Evolutionary conservation across 2,113 vertebrate species (phyloP).

Genomic region (Platysteira castanea): DNA sequence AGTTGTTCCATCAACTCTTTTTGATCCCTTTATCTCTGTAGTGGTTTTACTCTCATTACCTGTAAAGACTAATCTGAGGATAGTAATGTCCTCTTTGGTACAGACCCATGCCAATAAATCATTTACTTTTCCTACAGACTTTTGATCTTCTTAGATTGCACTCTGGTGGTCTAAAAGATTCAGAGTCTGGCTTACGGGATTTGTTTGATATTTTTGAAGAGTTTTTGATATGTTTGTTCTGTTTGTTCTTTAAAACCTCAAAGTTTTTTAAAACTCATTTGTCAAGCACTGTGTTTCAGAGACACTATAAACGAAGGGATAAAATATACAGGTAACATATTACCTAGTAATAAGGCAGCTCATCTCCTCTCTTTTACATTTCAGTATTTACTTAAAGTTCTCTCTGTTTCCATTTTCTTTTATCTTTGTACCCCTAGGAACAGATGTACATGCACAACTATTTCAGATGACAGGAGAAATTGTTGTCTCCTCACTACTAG

Average conservation of each 20-base stretch:
- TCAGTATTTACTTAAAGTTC: neutral
- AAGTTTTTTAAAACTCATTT: neutral
- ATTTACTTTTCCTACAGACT: slow-evolving; percentile 18
- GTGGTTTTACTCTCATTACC: slow-evolving; percentile 18
- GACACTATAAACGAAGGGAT: neutral
- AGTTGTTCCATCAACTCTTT: slow-evolving; percentile 31
- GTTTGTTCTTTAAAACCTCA: slow-evolving; percentile 16
- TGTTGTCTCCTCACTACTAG: neutral
- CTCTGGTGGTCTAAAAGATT: slow-evolving; percentile 2
- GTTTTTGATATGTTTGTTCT: slow-evolving; percentile 19
- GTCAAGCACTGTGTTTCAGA: neutral
- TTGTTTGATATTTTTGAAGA: slow-evolving; percentile 32
- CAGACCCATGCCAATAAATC: slow-evolving; percentile 13
- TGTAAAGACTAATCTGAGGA: slow-evolving; percentile 19
- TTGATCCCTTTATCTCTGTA: slow-evolving; percentile 15
- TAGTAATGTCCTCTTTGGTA: neutral
- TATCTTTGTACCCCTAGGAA: neutral
- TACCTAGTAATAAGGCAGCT: neutral
- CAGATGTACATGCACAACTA: neutral
- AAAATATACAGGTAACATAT: neutral
- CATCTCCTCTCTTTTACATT: neutral
- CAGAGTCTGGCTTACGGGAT: neutral
- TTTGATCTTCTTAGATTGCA: slow-evolving; percentile 45
- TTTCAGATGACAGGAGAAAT: neutral
- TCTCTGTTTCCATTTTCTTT: neutral